phyloP scores from a whole-genome alignment of 2,113 vertebrate genomes.

The Vidua macroura region DNA sequence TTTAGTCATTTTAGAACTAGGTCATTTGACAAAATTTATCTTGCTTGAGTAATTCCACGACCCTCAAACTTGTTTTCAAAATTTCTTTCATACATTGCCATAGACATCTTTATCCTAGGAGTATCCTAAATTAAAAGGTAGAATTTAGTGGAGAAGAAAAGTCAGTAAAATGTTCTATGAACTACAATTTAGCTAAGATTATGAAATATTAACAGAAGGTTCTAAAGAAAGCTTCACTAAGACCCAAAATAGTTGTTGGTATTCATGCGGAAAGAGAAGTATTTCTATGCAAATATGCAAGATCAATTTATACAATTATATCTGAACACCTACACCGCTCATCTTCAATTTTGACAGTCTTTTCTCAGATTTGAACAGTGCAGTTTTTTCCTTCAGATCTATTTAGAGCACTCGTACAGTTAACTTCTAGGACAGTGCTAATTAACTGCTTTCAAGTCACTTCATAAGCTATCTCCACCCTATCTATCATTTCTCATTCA shows the following conservation, averaged over 20 bases:
- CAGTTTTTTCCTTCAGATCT: neutral
- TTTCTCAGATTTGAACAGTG: neutral
- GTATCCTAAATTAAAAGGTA: neutral
- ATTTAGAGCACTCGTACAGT: neutral
- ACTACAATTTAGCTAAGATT: neutral
- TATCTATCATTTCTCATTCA: neutral
- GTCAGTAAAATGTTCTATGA: neutral
- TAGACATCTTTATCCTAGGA: neutral
- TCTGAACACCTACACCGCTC: neutral
- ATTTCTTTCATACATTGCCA: neutral
- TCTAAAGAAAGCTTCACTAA: neutral
- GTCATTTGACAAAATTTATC: neutral
- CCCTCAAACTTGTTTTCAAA: neutral
- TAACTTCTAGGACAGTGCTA: neutral
- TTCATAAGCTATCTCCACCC: neutral
- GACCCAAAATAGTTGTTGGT: neutral
- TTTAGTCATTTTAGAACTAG: neutral
- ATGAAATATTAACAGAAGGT: neutral
- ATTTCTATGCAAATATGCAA: neutral
- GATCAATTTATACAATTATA: neutral
- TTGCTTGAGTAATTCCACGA: neutral
- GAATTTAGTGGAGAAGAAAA: neutral
- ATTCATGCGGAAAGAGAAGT: neutral
- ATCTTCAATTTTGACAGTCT: neutral
- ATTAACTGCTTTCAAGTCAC: neutral